Base-by-base conservation (phyloP, 2,888 invertebrate species). In the Morpho helenor region DNA sequence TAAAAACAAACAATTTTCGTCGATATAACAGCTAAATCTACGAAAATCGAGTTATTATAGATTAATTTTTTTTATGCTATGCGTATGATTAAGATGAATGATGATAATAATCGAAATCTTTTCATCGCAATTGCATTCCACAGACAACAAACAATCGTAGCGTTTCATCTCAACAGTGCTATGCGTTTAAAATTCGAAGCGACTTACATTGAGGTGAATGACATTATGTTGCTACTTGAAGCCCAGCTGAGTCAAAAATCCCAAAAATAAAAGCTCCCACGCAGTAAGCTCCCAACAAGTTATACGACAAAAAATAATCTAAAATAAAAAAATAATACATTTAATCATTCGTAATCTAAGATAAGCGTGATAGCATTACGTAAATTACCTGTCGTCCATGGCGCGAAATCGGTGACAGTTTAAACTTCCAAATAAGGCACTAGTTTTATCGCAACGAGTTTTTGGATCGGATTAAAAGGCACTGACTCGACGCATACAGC, bases 151-250 rank as follows among this genome's bases (percentile, higher is more conserved):
- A 49, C 40, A 53, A 49, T 23, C n/a, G 47, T 7, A 48, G 54
- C 54, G 48, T 48, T 5, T 42, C 23, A 43, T 52, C 41, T 51
- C 49, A 16, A 40, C 41, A 50, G 44, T 9, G 23, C 16, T 10
- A 8, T 16, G 52, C 49, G 45, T 43, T 50, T 45, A 48, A 59
- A 45, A 44, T 45, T 43, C 51, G 51, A 63, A 78, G 78, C 79
- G 66, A 89, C 87, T 90, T 90, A 89, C 88, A 88, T 82, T 45
- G 88, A 70, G 81, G 82, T 87, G 82, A 90, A 89, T 71, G 89
- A 82, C 88, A 88, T 90, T 75, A 66, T 76, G 74, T 66, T 71
- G 69, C 63, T 73, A 67, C 45, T 46, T 8, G 47, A 53, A 53
- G 47, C 46, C 22, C 67, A 66, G 70, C 65, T 62, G 65, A 63